phyloP scores from a whole-genome alignment of 2,113 vertebrate species.

The Coreoperca whiteheadi region DNA sequence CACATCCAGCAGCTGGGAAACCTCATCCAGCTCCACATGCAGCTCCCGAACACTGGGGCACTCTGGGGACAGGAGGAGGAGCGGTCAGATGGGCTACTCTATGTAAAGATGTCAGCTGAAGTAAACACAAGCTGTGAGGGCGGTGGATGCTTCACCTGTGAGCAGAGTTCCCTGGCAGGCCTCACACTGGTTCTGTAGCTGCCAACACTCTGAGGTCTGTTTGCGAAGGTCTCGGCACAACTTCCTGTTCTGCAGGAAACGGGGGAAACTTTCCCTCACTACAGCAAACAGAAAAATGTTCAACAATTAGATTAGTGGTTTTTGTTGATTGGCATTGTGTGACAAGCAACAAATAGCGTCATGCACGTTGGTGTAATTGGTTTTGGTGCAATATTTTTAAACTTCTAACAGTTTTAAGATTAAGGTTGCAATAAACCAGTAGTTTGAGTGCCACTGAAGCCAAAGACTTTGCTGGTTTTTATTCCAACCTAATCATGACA shows the following conservation, averaged over 20 bases:
- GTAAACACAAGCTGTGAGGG: background rate
- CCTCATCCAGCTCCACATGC: slow-evolving; percentile 87
- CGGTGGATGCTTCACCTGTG: slow-evolving; percentile 83
- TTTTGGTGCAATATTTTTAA: background rate
- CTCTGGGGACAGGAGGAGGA: slow-evolving; percentile 77
- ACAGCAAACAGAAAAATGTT: slow-evolving; percentile 27
- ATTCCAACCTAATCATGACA: too few species aligned
- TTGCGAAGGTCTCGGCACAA: slow-evolving; percentile 84
- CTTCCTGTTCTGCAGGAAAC: slow-evolving; percentile 75
- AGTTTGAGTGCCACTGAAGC: background rate
- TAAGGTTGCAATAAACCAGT: background rate
- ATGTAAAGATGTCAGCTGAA: background rate
- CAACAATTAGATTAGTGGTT: background rate
- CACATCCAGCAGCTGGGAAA: slow-evolving; percentile 87
- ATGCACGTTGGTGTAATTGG: too few species aligned
- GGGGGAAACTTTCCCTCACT: slow-evolving; percentile 69
- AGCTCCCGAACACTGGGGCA: slow-evolving; percentile 88
- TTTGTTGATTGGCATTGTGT: background rate
- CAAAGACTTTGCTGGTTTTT: background rate
- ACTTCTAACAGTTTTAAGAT: background rate
- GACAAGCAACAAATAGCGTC: background rate
- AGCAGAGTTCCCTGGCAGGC: slow-evolving; percentile 87
- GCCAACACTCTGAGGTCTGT: slow-evolving; percentile 89
- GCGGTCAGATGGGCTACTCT: background rate
- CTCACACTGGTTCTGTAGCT: slow-evolving; percentile 88